A percentile compares a stretch with the other conserved stretches of the same genome.
These are phyloP conservation scores for Drosophila bunnanda DNA, from an alignment of 2,888 invertebrate species.

Conservation along the genomic window DNA sequence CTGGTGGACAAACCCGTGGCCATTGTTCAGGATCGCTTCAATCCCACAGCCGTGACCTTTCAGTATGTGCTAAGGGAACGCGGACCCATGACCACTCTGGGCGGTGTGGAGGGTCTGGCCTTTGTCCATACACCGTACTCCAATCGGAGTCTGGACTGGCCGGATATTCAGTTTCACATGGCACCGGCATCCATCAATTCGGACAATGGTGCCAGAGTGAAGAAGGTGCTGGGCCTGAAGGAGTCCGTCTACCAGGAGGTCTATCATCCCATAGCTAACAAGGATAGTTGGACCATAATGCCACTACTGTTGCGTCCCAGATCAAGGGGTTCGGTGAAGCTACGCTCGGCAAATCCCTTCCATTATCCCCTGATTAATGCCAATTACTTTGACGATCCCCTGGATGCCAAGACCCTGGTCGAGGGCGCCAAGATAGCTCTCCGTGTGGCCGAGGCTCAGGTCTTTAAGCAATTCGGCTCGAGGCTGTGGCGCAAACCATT, in stretches of 20 bases:
- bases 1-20: conserved; percentile 92
- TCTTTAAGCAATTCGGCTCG: conserved; percentile 92
- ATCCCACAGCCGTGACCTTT: conserved; percentile 91
- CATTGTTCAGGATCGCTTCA: conserved; percentile 91
- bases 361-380: conserved; percentile 95
- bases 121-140: conserved; percentile 94
- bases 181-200: conserved; percentile 95
- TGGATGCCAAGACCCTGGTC: conserved; percentile 91
- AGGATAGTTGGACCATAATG: conserved; percentile 91
- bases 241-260: conserved; percentile 92
- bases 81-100: conserved; percentile 94
- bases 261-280: conserved; percentile 91
- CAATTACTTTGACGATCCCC: conserved; percentile 94
- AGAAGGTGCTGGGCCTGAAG: conserved; percentile 91
- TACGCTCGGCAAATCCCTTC: conserved; percentile 93
- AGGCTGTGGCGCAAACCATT: conserved; percentile 90
- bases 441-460: conserved; percentile 89
- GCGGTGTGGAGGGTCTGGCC: conserved; percentile 94
- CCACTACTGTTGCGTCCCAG: conserved; percentile 92
- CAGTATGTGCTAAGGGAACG: conserved; percentile 91
- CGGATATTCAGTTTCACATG: conserved; percentile 96
- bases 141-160: conserved; percentile 91
- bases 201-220: conserved; percentile 90
- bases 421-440: conserved; percentile 93
- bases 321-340: conserved; percentile 91